Evolutionary conservation across 2,113 vertebrate genomes (phyloP).

Genomic region (Corythaeola cristata): DNA sequence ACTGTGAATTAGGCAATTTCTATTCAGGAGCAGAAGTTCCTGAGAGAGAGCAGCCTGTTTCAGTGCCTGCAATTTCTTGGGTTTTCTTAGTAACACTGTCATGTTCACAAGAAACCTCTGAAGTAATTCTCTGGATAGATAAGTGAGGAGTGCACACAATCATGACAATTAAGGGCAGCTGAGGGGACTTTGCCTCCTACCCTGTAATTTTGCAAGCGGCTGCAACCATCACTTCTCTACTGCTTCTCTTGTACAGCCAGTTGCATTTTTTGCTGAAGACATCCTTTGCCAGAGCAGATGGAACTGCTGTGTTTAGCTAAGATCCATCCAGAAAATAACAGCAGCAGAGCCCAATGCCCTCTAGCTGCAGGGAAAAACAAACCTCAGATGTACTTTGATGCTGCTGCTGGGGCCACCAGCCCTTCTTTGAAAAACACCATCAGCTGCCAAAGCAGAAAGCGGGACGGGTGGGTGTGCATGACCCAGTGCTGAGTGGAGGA

Average conservation of each 20-base stretch:
- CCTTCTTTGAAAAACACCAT: not conserved
- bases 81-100: not conserved
- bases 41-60: not conserved
- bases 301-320: not conserved
- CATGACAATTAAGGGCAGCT: not conserved
- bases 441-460: not conserved
- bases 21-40: not conserved
- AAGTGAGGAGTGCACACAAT: not conserved
- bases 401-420: not conserved
- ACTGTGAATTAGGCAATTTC: not conserved
- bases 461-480: fast-evolving
- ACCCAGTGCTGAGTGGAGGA: not conserved
- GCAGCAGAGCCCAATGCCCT: not conserved
- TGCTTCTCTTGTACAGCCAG: not conserved
- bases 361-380: slow-evolving; percentile 15
- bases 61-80: not conserved
- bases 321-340: slow-evolving; percentile 16
- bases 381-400: not conserved
- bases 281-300: not conserved
- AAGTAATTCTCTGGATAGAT: not conserved
- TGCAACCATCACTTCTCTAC: not conserved
- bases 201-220: not conserved
- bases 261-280: not conserved
- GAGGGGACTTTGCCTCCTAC: not conserved
- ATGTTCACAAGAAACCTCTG: not conserved